These are phyloP conservation scores for Eulemur albifrons DNA, from an alignment of 2,797 vertebrate species.

Conservation along the genomic window DNA sequence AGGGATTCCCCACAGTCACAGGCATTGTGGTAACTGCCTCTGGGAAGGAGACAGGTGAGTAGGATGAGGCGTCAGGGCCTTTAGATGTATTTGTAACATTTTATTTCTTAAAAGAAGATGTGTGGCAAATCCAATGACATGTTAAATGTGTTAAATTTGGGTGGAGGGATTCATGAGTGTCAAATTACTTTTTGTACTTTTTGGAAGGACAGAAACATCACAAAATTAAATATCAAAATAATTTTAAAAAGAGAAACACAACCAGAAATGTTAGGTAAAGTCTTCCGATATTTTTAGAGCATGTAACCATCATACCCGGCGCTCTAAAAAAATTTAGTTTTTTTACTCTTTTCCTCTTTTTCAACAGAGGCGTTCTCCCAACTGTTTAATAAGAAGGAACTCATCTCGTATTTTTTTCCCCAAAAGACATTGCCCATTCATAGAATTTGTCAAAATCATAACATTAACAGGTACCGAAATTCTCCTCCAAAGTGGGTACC, in stretches of 20 bases:
- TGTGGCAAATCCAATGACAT: background rate
- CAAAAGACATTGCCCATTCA: background rate
- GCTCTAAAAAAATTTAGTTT: background rate
- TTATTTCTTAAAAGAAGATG: constrained; percentile 12
- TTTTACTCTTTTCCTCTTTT: background rate
- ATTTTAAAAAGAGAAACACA: background rate
- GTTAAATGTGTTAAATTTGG: constrained; percentile 9
- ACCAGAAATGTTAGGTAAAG: background rate
- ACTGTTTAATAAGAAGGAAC: background rate
- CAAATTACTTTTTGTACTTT: constrained; percentile 3
- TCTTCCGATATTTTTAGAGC: background rate
- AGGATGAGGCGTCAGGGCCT: background rate
- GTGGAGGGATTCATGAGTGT: background rate
- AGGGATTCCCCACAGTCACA: background rate
- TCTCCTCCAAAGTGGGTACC: background rate
- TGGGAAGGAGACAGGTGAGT: background rate
- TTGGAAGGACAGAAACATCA: background rate
- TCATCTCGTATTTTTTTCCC: background rate
- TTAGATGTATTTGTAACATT: background rate
- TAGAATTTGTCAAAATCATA: background rate
- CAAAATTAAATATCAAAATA: constrained; percentile 9
- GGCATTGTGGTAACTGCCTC: background rate
- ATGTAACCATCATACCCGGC: background rate
- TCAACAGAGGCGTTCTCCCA: background rate
- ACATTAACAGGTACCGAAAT: background rate